Evolutionary conservation across 2,888 invertebrate species (phyloP).

Genomic region (Campoplex nolae): DNA sequence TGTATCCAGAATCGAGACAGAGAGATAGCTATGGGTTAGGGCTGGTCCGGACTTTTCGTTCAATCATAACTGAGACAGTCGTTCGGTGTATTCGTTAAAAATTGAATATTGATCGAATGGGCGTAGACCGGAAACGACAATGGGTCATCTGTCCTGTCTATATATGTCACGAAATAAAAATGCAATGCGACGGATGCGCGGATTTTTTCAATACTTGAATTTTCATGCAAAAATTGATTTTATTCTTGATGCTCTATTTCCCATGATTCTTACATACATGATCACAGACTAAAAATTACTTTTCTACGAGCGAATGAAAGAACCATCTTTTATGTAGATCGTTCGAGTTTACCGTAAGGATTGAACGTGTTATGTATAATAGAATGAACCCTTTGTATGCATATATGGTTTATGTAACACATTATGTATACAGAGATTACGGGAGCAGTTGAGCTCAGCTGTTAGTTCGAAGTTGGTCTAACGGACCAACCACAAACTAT

Average conservation of each 20-base stretch:
- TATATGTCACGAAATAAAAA: neutral
- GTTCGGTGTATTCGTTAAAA: slow-evolving; percentile 38
- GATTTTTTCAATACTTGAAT: too few relatives aligned
- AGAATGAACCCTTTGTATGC: neutral
- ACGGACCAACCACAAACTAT: slow-evolving; percentile 39
- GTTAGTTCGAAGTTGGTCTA: slow-evolving; percentile 28
- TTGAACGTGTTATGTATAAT: slow-evolving; percentile 24
- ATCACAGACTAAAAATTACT: neutral
- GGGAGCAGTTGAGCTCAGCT: slow-evolving; percentile 34
- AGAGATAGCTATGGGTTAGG: slow-evolving; percentile 22
- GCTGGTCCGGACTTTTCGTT: slow-evolving; percentile 36
- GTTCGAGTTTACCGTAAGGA: neutral
- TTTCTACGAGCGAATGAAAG: neutral
- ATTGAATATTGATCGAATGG: slow-evolving; percentile 51
- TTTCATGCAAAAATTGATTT: neutral
- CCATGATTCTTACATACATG: neutral
- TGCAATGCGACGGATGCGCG: neutral
- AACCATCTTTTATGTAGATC: neutral
- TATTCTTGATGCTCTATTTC: neutral
- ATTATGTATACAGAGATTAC: slow-evolving; percentile 36
- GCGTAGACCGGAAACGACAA: slow-evolving; percentile 27
- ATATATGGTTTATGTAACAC: slow-evolving; percentile 1
- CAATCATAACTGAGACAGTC: slow-evolving; percentile 50
- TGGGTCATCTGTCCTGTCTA: slow-evolving; percentile 14
- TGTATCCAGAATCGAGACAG: neutral